These are phyloP conservation scores for Choristoneura fumiferana DNA, from an alignment of 1,140 invertebrate genomes.

Conservation along the genomic window DNA sequence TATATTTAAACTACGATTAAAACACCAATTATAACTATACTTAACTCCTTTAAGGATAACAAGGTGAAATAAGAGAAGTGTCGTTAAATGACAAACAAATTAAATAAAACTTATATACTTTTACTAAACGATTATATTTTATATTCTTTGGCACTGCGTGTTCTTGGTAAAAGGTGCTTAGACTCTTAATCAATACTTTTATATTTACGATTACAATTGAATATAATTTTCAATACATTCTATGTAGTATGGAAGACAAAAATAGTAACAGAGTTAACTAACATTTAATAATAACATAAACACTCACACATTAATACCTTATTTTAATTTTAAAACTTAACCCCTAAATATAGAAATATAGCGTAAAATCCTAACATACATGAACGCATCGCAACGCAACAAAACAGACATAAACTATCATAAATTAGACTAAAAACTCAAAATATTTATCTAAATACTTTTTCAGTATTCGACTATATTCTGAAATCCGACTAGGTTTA, in stretches of 20 bases:
- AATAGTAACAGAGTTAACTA: slow-evolving; percentile 51
- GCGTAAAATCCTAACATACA: slow-evolving; percentile 60
- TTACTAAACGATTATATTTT: no score
- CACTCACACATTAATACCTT: slow-evolving; percentile 28
- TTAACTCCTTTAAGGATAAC: slow-evolving; percentile 43
- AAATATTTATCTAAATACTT: slow-evolving; percentile 7
- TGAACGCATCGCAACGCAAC: slow-evolving; percentile 71
- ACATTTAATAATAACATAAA: slow-evolving; percentile 30
- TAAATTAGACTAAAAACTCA: slow-evolving; percentile 13
- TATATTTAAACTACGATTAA: slow-evolving; percentile 30
- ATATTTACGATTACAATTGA: neutral
- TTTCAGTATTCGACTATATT: neutral
- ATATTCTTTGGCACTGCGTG: no score
- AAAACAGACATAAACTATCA: slow-evolving; percentile 28
- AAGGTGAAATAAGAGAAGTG: no score
- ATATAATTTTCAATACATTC: slow-evolving; percentile 28
- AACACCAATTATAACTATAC: slow-evolving; percentile 29
- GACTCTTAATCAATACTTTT: neutral
- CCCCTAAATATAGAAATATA: slow-evolving; percentile 43
- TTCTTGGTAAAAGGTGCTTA: neutral
- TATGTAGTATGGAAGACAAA: slow-evolving; percentile 56
- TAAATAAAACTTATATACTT: no score
- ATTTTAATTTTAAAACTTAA: slow-evolving; percentile 33
- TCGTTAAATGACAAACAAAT: no score
- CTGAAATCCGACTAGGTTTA: neutral